Base-by-base conservation (phyloP, 2,113 vertebrate species). In the Gnathonemus longibarbis region DNA sequence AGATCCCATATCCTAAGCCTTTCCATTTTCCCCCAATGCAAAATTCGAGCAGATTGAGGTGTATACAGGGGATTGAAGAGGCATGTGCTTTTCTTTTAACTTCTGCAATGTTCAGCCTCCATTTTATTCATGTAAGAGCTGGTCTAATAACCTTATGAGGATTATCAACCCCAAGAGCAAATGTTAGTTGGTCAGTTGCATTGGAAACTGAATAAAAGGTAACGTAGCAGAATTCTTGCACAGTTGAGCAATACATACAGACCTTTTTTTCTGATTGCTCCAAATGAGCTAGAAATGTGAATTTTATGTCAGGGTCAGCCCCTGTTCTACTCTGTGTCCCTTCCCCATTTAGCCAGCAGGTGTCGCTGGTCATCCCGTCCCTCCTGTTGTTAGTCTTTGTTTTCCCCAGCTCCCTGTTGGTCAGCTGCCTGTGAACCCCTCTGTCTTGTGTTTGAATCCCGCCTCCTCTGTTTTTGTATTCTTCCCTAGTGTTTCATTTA, bases 81-180 rank as follows among this genome's bases (percentile, higher is more conserved):
- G 83, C 53, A 85, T 21, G 53, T 11, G 89, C 86, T 27, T 39
- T 39, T 39, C 85, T 80, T 84, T 42, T 87, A 56, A 74, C 84
- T 91, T 89, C 70, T 90, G 50, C 52, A 50, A 35, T 42, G n/a
- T 45, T 84, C 70, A 83, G 46, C 52, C 70, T 53, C 80, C 77
- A 80, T 27, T 88, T 90, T 91, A 93, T 90, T 92, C 91, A 90
- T 66, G 58, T 3, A 49, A 50, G 58, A 52, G 89, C 53, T 42
- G n/a, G 42, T 46, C 62, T 53, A 88, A 88, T 90, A 53, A 84
- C 46, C 53, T 48, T 39, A 84, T 46, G 80, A 39, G 89, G 89
- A 93, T 93, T 93, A 93, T 88, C 66, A 92, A 92, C 83, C 87
- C 77, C 45, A 21, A 39, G 24, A 90, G 89, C 42, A 91, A 91